Base-by-base conservation (phyloP, 2,113 vertebrate species). In the Chlamydotis undulata region DNA sequence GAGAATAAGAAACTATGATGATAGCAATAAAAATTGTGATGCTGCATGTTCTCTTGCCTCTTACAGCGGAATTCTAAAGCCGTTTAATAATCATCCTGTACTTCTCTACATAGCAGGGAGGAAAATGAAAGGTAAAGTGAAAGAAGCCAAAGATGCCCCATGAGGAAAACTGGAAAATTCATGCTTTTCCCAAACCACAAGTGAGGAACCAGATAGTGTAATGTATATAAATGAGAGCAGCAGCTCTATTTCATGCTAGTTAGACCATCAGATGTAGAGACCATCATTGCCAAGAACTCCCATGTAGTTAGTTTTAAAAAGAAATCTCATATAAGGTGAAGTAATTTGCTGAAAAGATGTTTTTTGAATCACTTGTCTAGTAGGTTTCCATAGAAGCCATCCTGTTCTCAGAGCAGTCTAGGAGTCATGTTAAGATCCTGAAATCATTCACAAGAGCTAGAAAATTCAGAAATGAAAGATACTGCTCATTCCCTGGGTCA, bases 241-340 rank as follows among this genome's bases (percentile, higher is more conserved):
- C 94, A 94, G 95, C 75, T 96, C 91, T 97, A 96, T 97, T 96
- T 97, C 95, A 96, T 96, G 95, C 93, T 96, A 95, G 82, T 96
- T 96, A 96, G 90, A 83, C 90, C 90, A 80, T 96, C 90, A 95
- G 94, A 90, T 90, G 82, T 59, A 88, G 84, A 93, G 61, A 76
- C 55, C 84, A 67, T 94, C 91, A 90, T 33, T 93, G 94, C 95
- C 94, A 96, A 94, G 96, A 96, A 95, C 94, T 95, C 93, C 90
- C 94, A 91, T 83, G 75, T 71, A 96, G 94, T 83, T 91, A 73
- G 83, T 87, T 94, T 94, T 82, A 68, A 89, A 94, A 95, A 92
- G 91, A 94, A 94, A 89, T 92, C 89, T 92, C 81, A 19, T 92
- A 52, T 68, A 84, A 3, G 35, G 92, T 91, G 89, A 94, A 82